Evolutionary conservation across 2,797 vertebrate species (phyloP), one percentile per base, ranked within the genome.

Genomic region (Ambastaia sidthimunki): DNA sequence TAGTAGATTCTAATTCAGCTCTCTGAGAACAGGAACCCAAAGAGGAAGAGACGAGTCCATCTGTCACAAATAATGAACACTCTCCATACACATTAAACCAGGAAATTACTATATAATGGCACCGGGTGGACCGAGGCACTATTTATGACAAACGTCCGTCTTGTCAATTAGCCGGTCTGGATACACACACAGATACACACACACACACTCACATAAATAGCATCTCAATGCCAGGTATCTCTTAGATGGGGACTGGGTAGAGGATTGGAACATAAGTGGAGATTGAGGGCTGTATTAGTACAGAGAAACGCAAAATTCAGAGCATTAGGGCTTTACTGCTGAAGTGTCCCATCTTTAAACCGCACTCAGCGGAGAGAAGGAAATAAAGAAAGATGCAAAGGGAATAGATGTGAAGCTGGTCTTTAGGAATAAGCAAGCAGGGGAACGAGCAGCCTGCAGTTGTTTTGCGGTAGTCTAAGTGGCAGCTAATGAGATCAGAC

Each of bases 41-140:
- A 62, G 79, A 81, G 83, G 87, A 87, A 88, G 89, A 91, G 92
- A 93, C 91, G 90, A 92, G 88, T 84, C 89, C 88, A 89, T 91
- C 91, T 90, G 88, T 90, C 89, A 93, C 92, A 93, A 93, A 93
- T 94, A 94, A 94, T 93, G 91, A 91, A 93, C 93, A 76, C 83
- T 90, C 90, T 90, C 91, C 90, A 92, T 92, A 92, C 91, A 92
- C 91, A 92, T 93, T 93, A 93, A 85, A 87, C 90, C 78, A 93
- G 93, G 93, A 94, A 93, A 93, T 93, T 89, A 93, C 91, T 92
- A 88, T 91, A 89, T 93, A 94, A 94, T 93, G 90, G 90, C 89
- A 87, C 90, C 88, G 85, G 86, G 87, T 82, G 80, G 81, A 80
- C 82, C 44, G 67, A 76, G 77, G 71, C 74, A 74, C 70, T 85